A percentile compares a stretch with the other conserved stretches of the same genome.
phyloP scores from a whole-genome alignment of 2,888 invertebrate species.

The Cantharis rustica region DNA sequence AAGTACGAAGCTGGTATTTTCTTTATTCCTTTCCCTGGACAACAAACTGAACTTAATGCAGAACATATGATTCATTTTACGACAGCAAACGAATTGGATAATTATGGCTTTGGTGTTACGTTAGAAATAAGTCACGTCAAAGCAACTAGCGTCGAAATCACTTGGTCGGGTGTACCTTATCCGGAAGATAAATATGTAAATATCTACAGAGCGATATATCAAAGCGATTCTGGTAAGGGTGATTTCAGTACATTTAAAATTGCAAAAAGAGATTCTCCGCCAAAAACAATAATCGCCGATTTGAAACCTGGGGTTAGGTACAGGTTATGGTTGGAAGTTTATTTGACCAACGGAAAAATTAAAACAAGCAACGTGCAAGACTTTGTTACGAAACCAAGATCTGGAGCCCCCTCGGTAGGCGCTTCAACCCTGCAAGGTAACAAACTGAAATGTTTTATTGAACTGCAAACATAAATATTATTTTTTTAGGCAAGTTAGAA shows the following conservation, averaged over 20 bases:
- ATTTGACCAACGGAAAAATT: conserved; percentile 86
- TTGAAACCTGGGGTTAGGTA: conserved; percentile 82
- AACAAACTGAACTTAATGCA: conserved; percentile 78
- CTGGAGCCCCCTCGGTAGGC: conserved; percentile 56
- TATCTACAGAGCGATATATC: conserved; percentile 84
- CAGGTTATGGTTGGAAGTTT: conserved; percentile 86
- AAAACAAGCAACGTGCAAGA: conserved; percentile 90
- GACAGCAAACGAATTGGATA: conserved; percentile 74
- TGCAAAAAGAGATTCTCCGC: conserved; percentile 72
- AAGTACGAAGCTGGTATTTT: conserved; percentile 84
- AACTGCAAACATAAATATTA: not conserved
- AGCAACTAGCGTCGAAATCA: conserved; percentile 75
- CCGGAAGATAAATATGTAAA: conserved; percentile 90
- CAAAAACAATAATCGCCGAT: conserved; percentile 68
- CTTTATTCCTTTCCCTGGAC: conserved; percentile 81
- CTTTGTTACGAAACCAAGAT: conserved; percentile 80
- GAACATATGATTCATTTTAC: conserved; percentile 71
- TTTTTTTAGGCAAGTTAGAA: conserved; percentile 50
- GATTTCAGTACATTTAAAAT: conserved; percentile 76
- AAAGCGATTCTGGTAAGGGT: conserved; percentile 75
- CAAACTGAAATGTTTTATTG: not conserved
- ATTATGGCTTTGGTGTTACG: conserved; percentile 80
- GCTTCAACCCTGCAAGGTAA: conserved; percentile 59
- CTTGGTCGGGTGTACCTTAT: conserved; percentile 84
- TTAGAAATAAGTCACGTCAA: conserved; percentile 79